Percentiles rank a stretch among this genome's conserved stretches.
phyloP scores from a whole-genome alignment of 2,113 vertebrate species.

The Syrmaticus mikado region DNA sequence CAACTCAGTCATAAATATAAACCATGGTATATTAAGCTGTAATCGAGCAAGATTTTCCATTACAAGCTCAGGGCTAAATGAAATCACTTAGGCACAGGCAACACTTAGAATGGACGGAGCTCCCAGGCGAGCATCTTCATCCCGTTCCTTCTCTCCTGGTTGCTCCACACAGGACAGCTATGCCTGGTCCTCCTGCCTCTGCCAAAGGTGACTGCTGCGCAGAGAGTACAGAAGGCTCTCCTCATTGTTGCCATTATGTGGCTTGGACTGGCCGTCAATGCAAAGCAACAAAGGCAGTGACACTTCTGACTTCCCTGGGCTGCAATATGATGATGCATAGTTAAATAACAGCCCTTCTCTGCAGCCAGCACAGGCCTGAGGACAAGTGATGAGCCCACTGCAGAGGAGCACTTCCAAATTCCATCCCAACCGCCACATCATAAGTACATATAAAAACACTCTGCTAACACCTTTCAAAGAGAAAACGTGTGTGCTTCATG shows the following conservation, averaged over 20 bases:
- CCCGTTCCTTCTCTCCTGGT: background rate
- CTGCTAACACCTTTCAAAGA: background rate
- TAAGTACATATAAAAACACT: fast-evolving
- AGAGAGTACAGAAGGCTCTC: fast-evolving
- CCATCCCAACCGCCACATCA: background rate
- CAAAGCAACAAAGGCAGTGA: fast-evolving
- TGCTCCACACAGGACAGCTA: fast-evolving
- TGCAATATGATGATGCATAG: background rate
- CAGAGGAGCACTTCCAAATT: background rate
- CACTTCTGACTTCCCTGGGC: background rate
- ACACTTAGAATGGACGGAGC: background rate
- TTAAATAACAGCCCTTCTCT: background rate
- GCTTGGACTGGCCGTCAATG: background rate
- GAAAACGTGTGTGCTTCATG: fast-evolving
- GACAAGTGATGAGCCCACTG: background rate
- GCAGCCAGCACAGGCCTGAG: background rate
- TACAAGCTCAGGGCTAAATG: background rate
- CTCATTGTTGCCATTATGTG: fast-evolving
- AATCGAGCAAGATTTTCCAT: slow-evolving; percentile 50
- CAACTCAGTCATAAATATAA: slow-evolving; percentile 38
- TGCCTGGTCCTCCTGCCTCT: background rate
- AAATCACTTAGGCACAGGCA: background rate
- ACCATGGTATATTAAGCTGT: background rate
- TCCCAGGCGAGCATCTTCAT: background rate
- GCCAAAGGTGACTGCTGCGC: too few species aligned